Evolutionary conservation across 1,140 invertebrate genomes (phyloP).

Genomic region (Coenobita brevimanus): DNA sequence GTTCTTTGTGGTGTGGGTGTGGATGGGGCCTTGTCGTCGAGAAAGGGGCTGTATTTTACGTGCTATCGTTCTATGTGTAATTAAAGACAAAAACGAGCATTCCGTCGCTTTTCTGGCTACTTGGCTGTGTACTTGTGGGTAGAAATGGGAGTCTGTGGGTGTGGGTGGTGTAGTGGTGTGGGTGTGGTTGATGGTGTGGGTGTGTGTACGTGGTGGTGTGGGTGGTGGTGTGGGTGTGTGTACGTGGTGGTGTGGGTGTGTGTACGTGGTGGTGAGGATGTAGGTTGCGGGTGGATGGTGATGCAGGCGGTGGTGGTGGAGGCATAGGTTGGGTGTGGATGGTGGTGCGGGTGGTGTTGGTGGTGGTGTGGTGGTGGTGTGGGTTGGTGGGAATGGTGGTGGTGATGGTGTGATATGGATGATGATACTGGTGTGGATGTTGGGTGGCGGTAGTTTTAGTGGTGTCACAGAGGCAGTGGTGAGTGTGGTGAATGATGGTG

Average conservation of each 20-base stretch:
- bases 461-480: background rate
- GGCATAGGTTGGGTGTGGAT: background rate
- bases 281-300: background rate
- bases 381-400: background rate
- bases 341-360: background rate
- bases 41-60: slow-evolving; percentile 39
- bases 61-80: slow-evolving; percentile 29
- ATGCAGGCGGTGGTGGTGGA: background rate
- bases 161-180: too few species aligned
- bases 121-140: background rate
- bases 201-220: background rate
- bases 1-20: too few species aligned
- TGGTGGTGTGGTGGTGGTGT: background rate
- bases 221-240: too few species aligned
- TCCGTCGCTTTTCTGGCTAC: slow-evolving; percentile 4
- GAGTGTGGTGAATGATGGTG: background rate
- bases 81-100: slow-evolving; percentile 42
- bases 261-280: background rate
- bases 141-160: background rate
- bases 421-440: background rate
- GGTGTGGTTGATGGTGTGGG: background rate
- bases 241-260: background rate
- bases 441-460: background rate
- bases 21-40: too few species aligned
- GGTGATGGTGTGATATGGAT: background rate